Evolutionary conservation across 2,797 vertebrate species (phyloP).

Genomic region (Siniperca scherzeri): DNA sequence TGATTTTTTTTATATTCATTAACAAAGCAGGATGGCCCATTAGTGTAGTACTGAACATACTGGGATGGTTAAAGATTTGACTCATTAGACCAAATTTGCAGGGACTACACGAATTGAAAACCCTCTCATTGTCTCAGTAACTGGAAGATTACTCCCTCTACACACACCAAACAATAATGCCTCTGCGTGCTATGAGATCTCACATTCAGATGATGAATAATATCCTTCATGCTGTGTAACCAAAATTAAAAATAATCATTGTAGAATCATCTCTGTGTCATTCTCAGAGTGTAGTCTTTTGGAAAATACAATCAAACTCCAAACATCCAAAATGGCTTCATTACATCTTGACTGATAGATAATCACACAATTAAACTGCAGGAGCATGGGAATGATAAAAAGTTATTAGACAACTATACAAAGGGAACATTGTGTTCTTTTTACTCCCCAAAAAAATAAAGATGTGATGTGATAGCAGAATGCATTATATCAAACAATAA

Average conservation of each 20-base stretch:
- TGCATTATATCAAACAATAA: background rate
- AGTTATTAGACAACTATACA: constrained; percentile 33
- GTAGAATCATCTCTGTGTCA: constrained; percentile 12
- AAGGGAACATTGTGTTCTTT: constrained; percentile 17
- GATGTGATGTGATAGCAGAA: constrained; percentile 2
- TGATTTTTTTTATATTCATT: background rate
- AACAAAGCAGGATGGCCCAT: background rate
- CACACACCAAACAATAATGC: constrained; percentile 3
- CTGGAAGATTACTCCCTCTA: constrained; percentile 18
- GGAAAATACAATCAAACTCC: constrained; percentile 51
- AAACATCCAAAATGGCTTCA: constrained; percentile 27
- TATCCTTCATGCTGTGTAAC: constrained; percentile 30
- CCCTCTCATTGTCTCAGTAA: constrained; percentile 10
- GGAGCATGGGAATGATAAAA: constrained; percentile 44
- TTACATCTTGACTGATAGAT: constrained; percentile 43
- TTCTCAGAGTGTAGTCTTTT: constrained; percentile 29
- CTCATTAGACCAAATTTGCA: background rate
- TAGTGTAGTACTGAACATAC: background rate
- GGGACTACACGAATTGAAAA: background rate
- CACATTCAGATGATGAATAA: constrained; percentile 32
- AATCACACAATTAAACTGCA: constrained; percentile 48
- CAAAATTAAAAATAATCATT: constrained; percentile 47
- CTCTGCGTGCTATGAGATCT: constrained; percentile 4
- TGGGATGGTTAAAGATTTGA: background rate
- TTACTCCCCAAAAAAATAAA: background rate